Evolutionary conservation across 2,797 vertebrate genomes (phyloP).

Genomic region (Catamblyrhynchus diadema): DNA sequence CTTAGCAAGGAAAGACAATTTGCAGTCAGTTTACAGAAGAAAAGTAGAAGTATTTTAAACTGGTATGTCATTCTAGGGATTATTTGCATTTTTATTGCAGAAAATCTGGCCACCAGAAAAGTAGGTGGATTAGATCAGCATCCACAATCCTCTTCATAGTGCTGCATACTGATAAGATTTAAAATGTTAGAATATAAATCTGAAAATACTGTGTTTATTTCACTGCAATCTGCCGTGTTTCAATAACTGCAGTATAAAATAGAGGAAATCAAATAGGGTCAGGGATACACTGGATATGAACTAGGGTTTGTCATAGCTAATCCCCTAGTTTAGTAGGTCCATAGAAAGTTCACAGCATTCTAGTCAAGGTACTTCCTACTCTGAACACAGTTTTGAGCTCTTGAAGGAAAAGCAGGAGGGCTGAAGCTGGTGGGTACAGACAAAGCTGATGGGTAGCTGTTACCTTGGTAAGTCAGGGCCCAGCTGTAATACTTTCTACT

Average conservation of each 20-base stretch:
- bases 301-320: background rate
- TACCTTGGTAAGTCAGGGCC: background rate
- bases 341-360: background rate
- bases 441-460: background rate
- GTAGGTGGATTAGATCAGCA: slow-evolving; percentile 22
- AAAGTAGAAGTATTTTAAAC: slow-evolving; percentile 7
- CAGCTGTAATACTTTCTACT: background rate
- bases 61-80: background rate
- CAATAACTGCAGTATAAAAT: background rate
- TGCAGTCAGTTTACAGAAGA: background rate
- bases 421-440: background rate
- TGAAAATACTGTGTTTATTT: slow-evolving; percentile 31
- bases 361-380: background rate
- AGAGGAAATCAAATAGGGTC: background rate
- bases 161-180: slow-evolving; percentile 13
- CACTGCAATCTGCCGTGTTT: background rate
- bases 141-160: background rate
- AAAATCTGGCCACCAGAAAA: slow-evolving; percentile 25
- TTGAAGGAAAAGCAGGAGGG: background rate
- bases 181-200: slow-evolving; percentile 15
- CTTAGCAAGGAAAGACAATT: slow-evolving; percentile 1
- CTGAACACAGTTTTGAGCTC: background rate
- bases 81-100: slow-evolving; percentile 42
- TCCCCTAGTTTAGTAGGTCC: background rate
- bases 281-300: background rate